Conservation (phyloP, 2,113 vertebrate genomes). For the Aphelocoma coerulescens region DNA sequence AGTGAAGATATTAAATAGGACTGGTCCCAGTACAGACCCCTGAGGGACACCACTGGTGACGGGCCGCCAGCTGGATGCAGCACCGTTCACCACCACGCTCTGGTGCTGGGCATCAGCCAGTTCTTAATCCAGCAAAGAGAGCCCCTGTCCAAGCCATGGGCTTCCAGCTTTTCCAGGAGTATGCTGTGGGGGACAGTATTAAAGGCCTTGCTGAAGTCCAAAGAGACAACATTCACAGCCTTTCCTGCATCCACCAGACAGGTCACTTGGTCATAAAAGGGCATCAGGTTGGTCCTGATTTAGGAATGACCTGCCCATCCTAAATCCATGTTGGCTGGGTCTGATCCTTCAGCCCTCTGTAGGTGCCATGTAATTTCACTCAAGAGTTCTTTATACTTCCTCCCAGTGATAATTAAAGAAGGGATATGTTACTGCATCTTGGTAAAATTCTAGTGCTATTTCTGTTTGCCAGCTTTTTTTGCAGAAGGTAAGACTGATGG, state of each 20-base stretch:
- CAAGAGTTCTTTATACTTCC: not conserved
- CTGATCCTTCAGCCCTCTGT: too few relatives aligned
- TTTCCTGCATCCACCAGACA: fast-evolving
- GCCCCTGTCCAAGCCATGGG: fast-evolving
- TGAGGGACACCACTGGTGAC: not conserved
- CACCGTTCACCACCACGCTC: fast-evolving
- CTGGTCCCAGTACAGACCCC: not conserved
- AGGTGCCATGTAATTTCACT: not conserved
- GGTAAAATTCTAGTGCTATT: not conserved
- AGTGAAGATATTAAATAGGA: not conserved
- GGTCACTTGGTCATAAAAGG: not conserved
- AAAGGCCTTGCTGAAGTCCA: not conserved
- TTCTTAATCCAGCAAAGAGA: fast-evolving
- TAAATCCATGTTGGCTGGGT: not conserved
- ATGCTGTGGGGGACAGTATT: too few relatives aligned
- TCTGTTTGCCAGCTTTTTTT: not conserved
- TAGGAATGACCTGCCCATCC: fast-evolving
- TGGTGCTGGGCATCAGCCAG: fast-evolving
- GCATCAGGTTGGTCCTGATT: too few relatives aligned
- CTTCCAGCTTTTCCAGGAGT: not conserved
- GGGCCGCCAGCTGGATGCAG: not conserved
- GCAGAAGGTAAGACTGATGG: not conserved
- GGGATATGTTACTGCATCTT: not conserved
- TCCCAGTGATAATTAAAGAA: not conserved
- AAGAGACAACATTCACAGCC: fast-evolving